phyloP scores from a whole-genome alignment of 2,888 invertebrate genomes.

The Hanleya hanleyi region DNA sequence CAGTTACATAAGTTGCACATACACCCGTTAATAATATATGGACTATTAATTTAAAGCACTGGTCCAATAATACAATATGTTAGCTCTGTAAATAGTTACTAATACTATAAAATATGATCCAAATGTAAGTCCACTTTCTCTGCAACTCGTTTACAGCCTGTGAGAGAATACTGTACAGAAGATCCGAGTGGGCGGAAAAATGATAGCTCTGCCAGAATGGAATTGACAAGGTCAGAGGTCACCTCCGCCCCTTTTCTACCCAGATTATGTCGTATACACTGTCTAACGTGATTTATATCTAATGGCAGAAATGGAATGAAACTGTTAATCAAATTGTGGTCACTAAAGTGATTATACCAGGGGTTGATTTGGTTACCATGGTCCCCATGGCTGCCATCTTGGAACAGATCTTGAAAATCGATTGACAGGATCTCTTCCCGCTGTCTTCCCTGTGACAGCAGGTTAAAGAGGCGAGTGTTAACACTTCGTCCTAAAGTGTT shows the following conservation, averaged over 20 bases:
- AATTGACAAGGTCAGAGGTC: not conserved
- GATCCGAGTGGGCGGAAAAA: constrained; percentile 49
- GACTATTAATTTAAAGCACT: too few species aligned
- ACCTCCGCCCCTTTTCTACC: constrained; percentile 32
- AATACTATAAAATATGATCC: not conserved
- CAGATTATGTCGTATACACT: constrained; percentile 58
- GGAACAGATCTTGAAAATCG: constrained; percentile 14
- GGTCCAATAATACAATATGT: too few species aligned
- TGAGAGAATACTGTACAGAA: constrained; percentile 49
- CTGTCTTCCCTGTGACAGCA: not conserved
- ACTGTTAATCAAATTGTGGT: constrained; percentile 43
- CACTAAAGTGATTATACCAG: constrained; percentile 52
- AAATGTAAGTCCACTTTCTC: constrained; percentile 55
- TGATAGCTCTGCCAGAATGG: constrained; percentile 50
- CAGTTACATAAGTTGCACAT: too few species aligned
- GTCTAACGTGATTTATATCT: constrained; percentile 54
- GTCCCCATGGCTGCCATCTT: too few species aligned
- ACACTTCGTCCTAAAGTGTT: constrained; percentile 27
- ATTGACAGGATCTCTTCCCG: constrained; percentile 15
- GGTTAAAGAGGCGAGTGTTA: constrained; percentile 18
- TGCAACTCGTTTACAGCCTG: constrained; percentile 64
- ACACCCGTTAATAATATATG: too few species aligned
- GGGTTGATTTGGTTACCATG: too few species aligned
- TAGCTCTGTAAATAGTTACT: too few species aligned
- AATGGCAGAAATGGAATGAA: constrained; percentile 66